Base-by-base conservation (phyloP, 2,888 invertebrate species). In the Julus scanicus region DNA sequence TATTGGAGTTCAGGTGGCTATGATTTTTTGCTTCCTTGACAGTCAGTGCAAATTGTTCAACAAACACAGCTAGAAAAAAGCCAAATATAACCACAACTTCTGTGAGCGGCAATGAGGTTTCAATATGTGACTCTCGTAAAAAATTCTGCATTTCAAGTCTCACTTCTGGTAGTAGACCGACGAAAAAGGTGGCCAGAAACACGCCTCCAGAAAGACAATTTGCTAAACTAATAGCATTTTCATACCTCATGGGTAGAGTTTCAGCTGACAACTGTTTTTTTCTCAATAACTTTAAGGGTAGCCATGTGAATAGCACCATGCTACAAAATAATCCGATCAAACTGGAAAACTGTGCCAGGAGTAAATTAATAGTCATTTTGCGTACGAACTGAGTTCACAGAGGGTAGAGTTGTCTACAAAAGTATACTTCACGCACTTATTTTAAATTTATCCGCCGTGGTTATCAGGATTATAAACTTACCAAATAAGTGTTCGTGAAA, bases 201-300 rank as follows among this genome's bases (percentile, higher is more conserved):
- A 92, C 91, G 0, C 92, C 92, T 1, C 92, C 92, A 0, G 91
- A 91, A 71, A 92, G 90, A 88, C 92, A 92, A 89, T 91, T 91
- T 44, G 90, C 90, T 37, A 90, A 63, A n/a, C 90, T 89, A 15
- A 90, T 48, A 9, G 80, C 88, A 5, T 89, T 83, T 37, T 89
- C 89, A 87, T 90, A 90, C 80, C 86, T 89, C 13, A 39, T 83
- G 15, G 89, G 86, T 5, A 89, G 80, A 11, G 80, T n/a, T 15
- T 86, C 49, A 11, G 37, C 17, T 9, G 39, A n/a, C 63, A 17
- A 17, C 6, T 40, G 40, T 29, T 15, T n/a, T 44, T 40, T 85
- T 37, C 88, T 87, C 17, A 89, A 83, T 1, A 89, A 44, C 49
- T 85, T 86, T 5, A 89, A 49, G 13, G 89, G 89, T 8, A 89